These are phyloP conservation scores for Patella ulyssiponensis DNA, from an alignment of 2,888 invertebrate species.

Conservation along the genomic window DNA sequence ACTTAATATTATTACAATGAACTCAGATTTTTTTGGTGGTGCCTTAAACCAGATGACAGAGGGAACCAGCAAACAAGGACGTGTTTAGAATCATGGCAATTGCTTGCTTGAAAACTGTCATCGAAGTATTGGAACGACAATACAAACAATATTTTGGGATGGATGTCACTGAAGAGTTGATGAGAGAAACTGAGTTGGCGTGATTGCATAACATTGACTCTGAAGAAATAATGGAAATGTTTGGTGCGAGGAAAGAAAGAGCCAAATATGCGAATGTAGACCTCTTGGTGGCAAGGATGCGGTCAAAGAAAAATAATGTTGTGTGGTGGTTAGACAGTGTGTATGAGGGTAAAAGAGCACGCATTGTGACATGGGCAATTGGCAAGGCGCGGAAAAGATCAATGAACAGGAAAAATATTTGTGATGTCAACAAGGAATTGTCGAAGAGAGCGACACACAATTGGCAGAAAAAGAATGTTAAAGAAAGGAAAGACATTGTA, in stretches of 20 bases:
- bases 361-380: constrained; percentile 18
- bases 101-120: constrained; percentile 6
- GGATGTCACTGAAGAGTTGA: constrained; percentile 21
- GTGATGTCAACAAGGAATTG: constrained; percentile 14
- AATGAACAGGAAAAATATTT: not conserved
- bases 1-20: too few species aligned
- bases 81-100: constrained; percentile 14
- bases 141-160: constrained; percentile 28
- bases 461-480: constrained; percentile 18
- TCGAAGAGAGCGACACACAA: constrained; percentile 10
- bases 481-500: constrained; percentile 29
- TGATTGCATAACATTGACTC: constrained; percentile 36
- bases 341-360: constrained; percentile 11
- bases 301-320: constrained; percentile 18
- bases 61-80: not conserved
- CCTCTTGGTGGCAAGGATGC: constrained; percentile 27
- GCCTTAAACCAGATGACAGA: not conserved
- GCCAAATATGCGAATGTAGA: constrained; percentile 30
- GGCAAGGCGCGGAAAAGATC: constrained; percentile 17
- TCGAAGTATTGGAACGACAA: constrained; percentile 29
- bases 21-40: not conserved
- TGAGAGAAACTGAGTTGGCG: constrained; percentile 6
- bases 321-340: not conserved
- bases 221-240: constrained; percentile 38
- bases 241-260: constrained; percentile 26